Evolutionary conservation across 2,797 vertebrate species (phyloP).

Genomic region (Pangasius djambal): DNA sequence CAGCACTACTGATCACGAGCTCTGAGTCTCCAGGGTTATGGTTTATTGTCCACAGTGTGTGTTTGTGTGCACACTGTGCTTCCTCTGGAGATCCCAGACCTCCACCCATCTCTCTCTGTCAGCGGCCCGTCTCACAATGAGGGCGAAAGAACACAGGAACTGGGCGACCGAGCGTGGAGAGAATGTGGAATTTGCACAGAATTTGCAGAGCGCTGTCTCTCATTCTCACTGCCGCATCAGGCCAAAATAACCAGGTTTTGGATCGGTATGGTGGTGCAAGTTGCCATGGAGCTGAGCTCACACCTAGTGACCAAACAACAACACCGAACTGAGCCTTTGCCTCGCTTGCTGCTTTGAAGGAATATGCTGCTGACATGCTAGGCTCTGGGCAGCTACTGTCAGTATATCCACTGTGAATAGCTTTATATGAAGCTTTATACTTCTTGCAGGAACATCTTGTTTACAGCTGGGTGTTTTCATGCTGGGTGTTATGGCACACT

Average conservation of each 20-base stretch:
- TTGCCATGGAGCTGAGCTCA: constrained; percentile 59
- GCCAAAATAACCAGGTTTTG: constrained; percentile 58
- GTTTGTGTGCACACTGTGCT: constrained; percentile 29
- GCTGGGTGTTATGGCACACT: not conserved
- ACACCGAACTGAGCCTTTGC: constrained; percentile 45
- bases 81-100: constrained; percentile 51
- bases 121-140: constrained; percentile 46
- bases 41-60: constrained; percentile 32
- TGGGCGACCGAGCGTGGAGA: constrained; percentile 22
- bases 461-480: constrained; percentile 1
- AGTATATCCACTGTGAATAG: constrained; percentile 21
- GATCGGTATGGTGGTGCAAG: constrained; percentile 35
- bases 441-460: not conserved
- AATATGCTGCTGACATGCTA: constrained; percentile 40
- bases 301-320: constrained; percentile 63
- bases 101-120: constrained; percentile 51
- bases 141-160: constrained; percentile 47
- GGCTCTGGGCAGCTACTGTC: not conserved
- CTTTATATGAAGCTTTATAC: constrained; percentile 35
- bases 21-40: constrained; percentile 27
- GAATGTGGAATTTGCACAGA: constrained; percentile 56
- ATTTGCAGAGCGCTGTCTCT: constrained; percentile 46
- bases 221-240: constrained; percentile 27
- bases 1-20: constrained; percentile 21
- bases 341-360: constrained; percentile 35